These are phyloP conservation scores for Antennarius striatus DNA, from an alignment of 2,113 vertebrate genomes.

Conservation along the genomic window DNA sequence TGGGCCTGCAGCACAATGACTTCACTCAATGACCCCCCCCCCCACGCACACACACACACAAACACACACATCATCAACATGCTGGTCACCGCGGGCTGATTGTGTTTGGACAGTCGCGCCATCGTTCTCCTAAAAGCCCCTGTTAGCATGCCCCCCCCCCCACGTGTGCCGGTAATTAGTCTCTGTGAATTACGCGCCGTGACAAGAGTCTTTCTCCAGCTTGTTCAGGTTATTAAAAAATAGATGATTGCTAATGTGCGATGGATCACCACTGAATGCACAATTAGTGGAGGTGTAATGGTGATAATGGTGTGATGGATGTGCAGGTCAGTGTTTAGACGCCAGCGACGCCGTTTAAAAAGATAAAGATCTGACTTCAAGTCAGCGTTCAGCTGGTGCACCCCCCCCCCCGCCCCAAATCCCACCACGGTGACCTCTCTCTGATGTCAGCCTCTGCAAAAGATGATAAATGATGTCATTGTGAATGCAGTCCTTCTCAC, in stretches of 20 bases:
- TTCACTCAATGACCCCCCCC: neutral
- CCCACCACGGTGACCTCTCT: constrained; percentile 2
- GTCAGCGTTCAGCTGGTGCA: constrained; percentile 4
- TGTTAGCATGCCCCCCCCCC: constrained; percentile 23
- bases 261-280: constrained; percentile 7
- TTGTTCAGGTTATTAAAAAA: constrained; percentile 25
- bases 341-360: too few relatives aligned
- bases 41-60: neutral
- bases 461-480: too few relatives aligned
- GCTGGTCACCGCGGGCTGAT: constrained; percentile 11
- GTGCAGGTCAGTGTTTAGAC: neutral
- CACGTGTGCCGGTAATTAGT: constrained; percentile 20
- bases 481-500: neutral
- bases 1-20: neutral
- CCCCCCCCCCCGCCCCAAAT: too few relatives aligned
- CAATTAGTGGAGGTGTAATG: constrained; percentile 10
- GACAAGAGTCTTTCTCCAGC: constrained; percentile 27
- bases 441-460: constrained; percentile 7
- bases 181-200: constrained; percentile 24
- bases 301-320: neutral
- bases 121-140: constrained; percentile 28
- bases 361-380: neutral
- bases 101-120: constrained; percentile 15
- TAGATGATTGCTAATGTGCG: constrained; percentile 24
- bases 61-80: neutral